Percentiles rank a stretch among this genome's conserved stretches.
Conservation (phyloP, 2,888 invertebrate species). For the Hirtodrosophila confusa region DNA sequence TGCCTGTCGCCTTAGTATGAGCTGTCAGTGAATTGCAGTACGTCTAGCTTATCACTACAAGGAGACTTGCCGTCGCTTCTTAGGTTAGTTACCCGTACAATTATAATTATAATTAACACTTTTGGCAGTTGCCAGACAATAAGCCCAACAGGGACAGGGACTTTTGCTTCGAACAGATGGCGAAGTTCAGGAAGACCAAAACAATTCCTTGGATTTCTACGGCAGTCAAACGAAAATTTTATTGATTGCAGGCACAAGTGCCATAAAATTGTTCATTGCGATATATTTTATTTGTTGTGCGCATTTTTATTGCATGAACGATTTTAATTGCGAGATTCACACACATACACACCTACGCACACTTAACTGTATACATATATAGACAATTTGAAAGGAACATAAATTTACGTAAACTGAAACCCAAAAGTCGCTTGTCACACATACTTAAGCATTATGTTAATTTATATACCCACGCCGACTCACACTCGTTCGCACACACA, state of each 20-base stretch:
- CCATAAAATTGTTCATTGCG: constrained; percentile 41
- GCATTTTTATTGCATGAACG: constrained; percentile 65
- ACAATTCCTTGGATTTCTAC: neutral
- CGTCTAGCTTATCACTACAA: no score
- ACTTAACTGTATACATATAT: constrained; percentile 29
- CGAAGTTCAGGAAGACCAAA: constrained; percentile 5
- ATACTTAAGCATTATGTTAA: constrained; percentile 80
- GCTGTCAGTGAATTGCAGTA: no score
- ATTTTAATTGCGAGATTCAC: constrained; percentile 67
- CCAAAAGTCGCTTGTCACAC: constrained; percentile 80
- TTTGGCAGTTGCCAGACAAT: no score
- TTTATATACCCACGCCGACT: constrained; percentile 59
- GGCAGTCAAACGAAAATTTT: constrained; percentile 6
- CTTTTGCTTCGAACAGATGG: neutral
- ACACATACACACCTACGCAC: constrained; percentile 2
- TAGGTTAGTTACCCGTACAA: no score
- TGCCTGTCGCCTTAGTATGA: neutral
- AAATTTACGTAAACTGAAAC: constrained; percentile 75
- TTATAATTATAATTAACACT: no score
- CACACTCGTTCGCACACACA: constrained; percentile 2
- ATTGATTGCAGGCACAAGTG: constrained; percentile 48
- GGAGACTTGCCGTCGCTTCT: constrained; percentile 12
- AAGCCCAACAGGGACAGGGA: no score
- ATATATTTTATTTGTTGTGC: constrained; percentile 25
- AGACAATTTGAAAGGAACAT: constrained; percentile 72